Evolutionary conservation across 2,888 invertebrate species (phyloP).

Genomic region (Pollenia amentaria): DNA sequence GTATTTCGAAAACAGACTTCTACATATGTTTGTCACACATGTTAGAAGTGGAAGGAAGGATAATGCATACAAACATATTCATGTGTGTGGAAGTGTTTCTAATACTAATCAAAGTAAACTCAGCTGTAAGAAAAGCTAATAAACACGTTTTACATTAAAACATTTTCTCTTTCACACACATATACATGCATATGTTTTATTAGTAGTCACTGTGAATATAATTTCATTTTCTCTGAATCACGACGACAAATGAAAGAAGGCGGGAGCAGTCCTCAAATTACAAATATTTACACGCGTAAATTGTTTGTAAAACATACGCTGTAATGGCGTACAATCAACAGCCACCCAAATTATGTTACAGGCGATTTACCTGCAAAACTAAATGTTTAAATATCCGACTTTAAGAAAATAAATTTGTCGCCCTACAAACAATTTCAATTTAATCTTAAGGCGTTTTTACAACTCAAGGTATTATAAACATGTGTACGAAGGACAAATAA

Average conservation of each 20-base stretch:
- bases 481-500: not conserved
- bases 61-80: not conserved
- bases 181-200: slow-evolving; percentile 43
- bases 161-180: not conserved
- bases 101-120: slow-evolving; percentile 63
- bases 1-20: slow-evolving; percentile 25
- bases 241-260: slow-evolving; percentile 15
- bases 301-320: slow-evolving; percentile 68
- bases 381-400: slow-evolving; percentile 32
- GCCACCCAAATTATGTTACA: slow-evolving; percentile 11
- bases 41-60: not conserved
- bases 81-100: not conserved
- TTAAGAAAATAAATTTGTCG: slow-evolving; percentile 47
- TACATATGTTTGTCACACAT: not conserved
- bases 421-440: slow-evolving; percentile 59
- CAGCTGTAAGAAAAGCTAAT: slow-evolving; percentile 67
- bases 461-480: not conserved
- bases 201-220: slow-evolving; percentile 6
- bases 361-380: slow-evolving; percentile 63
- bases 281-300: slow-evolving; percentile 69
- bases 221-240: slow-evolving; percentile 5
- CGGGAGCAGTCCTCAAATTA: slow-evolving; percentile 55
- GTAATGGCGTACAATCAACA: slow-evolving; percentile 23
- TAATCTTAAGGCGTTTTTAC: slow-evolving; percentile 41
- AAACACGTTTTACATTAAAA: slow-evolving; percentile 62